These are phyloP conservation scores for Deilephila porcellus DNA, from an alignment of 2,888 invertebrate species.

Conservation along the genomic window DNA sequence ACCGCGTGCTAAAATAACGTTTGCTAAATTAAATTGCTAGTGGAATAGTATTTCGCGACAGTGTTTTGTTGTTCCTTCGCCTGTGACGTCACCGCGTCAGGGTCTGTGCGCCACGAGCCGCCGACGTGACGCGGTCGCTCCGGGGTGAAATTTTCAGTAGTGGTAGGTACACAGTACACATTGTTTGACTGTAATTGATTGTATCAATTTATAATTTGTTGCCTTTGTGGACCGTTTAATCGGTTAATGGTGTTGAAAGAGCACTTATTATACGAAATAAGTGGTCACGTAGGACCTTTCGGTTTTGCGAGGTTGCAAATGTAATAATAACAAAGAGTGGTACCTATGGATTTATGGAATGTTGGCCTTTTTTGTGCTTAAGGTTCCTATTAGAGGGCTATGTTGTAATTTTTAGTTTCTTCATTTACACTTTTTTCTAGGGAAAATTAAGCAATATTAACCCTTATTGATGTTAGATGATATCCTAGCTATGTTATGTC, in stretches of 20 bases:
- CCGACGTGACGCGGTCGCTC: slow-evolving; percentile 52
- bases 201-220: slow-evolving; percentile 24
- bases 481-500: neutral
- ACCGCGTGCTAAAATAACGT: slow-evolving; percentile 67
- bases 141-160: slow-evolving; percentile 56
- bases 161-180: slow-evolving; percentile 42
- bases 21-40: slow-evolving; percentile 66
- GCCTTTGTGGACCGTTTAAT: slow-evolving; percentile 24
- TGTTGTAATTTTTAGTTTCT: neutral
- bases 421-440: neutral
- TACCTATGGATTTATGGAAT: slow-evolving; percentile 5
- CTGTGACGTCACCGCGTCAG: slow-evolving; percentile 52
- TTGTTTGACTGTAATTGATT: slow-evolving; percentile 29
- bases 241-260: slow-evolving; percentile 22
- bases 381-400: neutral
- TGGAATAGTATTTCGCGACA: slow-evolving; percentile 36
- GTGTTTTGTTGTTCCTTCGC: slow-evolving; percentile 36
- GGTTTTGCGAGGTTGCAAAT: slow-evolving; percentile 5
- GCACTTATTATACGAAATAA: slow-evolving; percentile 9
- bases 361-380: neutral
- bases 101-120: slow-evolving; percentile 51
- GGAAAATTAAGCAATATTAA: neutral
- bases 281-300: neutral
- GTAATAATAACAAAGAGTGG: slow-evolving; percentile 26
- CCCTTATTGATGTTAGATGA: neutral